Percentiles rank a stretch among this genome's conserved stretches.
These are phyloP conservation scores for Corvus hawaiiensis DNA, from an alignment of 2,113 vertebrate species.

Conservation along the genomic window DNA sequence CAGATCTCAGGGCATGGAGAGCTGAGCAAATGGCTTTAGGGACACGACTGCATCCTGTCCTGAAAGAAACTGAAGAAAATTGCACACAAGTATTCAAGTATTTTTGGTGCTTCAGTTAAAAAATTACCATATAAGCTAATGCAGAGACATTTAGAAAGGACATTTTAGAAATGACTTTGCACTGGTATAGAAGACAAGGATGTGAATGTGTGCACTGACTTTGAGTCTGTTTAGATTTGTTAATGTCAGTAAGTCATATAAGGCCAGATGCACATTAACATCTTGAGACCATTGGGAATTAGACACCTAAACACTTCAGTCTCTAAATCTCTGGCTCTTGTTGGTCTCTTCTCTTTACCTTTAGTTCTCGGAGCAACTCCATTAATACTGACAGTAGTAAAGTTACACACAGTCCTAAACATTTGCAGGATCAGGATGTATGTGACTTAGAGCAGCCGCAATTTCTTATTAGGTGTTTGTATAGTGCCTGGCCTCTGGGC, in stretches of 20 bases:
- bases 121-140: background rate
- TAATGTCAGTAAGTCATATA: background rate
- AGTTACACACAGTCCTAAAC: constrained; percentile 10
- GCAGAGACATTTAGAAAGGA: background rate
- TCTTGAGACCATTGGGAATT: background rate
- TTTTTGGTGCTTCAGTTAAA: background rate
- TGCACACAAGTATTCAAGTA: background rate
- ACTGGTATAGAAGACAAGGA: background rate
- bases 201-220: background rate
- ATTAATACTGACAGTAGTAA: constrained; percentile 24
- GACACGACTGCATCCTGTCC: background rate
- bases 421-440: constrained; percentile 9
- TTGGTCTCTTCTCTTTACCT: constrained; percentile 28
- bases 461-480: constrained; percentile 27
- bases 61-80: background rate
- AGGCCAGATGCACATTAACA: background rate
- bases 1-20: background rate
- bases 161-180: background rate
- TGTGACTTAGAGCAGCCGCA: background rate
- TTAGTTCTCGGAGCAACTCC: background rate
- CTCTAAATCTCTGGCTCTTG: background rate
- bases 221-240: constrained; percentile 3
- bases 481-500: background rate
- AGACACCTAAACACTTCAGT: constrained; percentile 8
- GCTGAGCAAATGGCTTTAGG: background rate